Evolutionary conservation across 2,888 invertebrate genomes (phyloP), one percentile per base, ranked within the genome.

Genomic region (Microchrysa polita): DNA sequence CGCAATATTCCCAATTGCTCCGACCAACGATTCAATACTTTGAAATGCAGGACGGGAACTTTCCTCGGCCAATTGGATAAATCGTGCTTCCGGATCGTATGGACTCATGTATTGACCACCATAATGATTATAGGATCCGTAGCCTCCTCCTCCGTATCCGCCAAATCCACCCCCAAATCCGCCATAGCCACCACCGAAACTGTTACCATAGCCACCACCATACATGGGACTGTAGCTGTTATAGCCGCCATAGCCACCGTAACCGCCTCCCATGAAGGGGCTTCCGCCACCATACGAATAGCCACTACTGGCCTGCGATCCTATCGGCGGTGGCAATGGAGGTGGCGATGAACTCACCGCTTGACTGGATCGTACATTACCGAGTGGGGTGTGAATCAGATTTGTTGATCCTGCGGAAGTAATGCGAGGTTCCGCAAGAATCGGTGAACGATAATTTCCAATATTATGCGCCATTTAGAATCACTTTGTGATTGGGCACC

Each of bases 11-110:
- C 93, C 93, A 78, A 98, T 94, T 0, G 98, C 96, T 78, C 92
- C 90, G 1, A 97, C 95, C 20, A 97, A 87, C 69, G 95, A 92
- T 84, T 98, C 97, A 78, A 98, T 95, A 14, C 95, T 96, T 80
- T 97, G 93, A 84, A 98, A 98, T 7, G 98, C 95, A 73, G 94
- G 93, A 60, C 97, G 87, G 0, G 97, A 94, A 79, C 91, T 94
- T 79, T 96, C 96, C 84, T 97, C 96, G 0, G 96, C 97, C 81
- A 93, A 87, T 82, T 94, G 93, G 67, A 95, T 90, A 80, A 97
- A 94, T 78, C 92, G 80, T 22, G 81, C 79, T 75, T 85, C 85
- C 2, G 83, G 82, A 78, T 83, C 84, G 75, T 80, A 79, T 14
- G 78, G 75, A 77, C 81, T 82, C 20, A 74, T 74, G 18, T 74